phyloP scores from a whole-genome alignment of 2,113 vertebrate species.

The Bos taurus region DNA sequence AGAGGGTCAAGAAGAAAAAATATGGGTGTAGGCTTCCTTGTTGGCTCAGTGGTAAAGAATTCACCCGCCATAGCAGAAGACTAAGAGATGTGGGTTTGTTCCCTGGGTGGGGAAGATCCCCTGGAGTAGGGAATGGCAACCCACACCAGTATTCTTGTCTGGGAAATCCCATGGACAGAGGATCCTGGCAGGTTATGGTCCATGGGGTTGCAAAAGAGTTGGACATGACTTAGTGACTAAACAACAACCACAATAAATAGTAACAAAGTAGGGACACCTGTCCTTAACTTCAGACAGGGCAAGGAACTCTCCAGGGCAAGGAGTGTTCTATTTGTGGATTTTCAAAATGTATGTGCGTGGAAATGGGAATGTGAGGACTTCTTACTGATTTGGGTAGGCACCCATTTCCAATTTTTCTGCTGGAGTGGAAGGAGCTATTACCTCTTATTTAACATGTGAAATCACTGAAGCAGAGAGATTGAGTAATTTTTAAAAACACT shows the following conservation, averaged over 20 bases:
- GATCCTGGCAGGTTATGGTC: not conserved
- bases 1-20: not conserved
- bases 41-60: not conserved
- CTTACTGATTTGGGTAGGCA: not conserved
- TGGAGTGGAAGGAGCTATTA: not conserved
- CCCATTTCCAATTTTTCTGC: not conserved
- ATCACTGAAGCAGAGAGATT: not conserved
- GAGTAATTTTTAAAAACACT: rapidly evolving
- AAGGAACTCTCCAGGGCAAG: not conserved
- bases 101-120: not conserved
- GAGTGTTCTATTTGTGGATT: not conserved
- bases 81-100: not conserved
- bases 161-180: not conserved
- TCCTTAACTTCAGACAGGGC: not conserved
- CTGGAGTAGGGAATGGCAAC: not conserved
- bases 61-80: not conserved
- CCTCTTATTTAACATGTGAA: not conserved
- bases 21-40: not conserved
- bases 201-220: not conserved
- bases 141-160: not conserved
- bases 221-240: not conserved
- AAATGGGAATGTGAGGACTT: not conserved
- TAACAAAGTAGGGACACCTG: not conserved
- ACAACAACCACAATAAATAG: not conserved
- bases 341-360: not conserved